Conservation (phyloP, 2,113 vertebrate species). For the Prunella fulvescens region DNA sequence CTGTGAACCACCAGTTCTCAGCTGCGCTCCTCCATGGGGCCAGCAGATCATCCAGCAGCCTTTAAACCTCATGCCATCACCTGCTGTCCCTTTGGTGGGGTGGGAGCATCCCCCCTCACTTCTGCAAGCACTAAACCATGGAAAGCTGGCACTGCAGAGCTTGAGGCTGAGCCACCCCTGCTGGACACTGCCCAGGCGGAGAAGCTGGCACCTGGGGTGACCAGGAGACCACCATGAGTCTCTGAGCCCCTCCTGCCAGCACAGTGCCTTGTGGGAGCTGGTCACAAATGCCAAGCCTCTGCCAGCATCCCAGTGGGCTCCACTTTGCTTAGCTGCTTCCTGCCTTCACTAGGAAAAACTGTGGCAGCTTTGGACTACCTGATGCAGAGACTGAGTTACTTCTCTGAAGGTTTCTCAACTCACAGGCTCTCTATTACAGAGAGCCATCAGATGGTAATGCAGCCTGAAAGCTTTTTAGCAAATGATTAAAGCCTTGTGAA, state of each 20-base stretch:
- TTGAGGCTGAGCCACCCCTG: not conserved
- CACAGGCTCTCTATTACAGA: not conserved
- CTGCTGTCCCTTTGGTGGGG: not conserved
- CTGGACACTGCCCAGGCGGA: not conserved
- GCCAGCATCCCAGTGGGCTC: not conserved
- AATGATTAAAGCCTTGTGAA: slow-evolving; percentile 12
- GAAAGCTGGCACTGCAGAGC: not conserved
- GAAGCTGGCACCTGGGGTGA: not conserved
- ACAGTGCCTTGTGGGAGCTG: not conserved
- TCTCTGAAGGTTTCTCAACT: not conserved
- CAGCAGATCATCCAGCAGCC: not conserved
- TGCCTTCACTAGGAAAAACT: not conserved
- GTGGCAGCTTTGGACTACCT: not conserved
- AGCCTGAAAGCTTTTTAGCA: slow-evolving; percentile 47
- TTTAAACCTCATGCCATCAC: rapidly evolving
- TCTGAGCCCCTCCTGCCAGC: not conserved
- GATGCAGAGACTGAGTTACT: not conserved
- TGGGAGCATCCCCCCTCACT: not conserved
- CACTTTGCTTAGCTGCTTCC: not conserved
- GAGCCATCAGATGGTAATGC: not conserved
- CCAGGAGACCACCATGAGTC: not conserved
- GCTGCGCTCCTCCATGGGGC: not conserved
- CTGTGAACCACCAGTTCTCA: not conserved
- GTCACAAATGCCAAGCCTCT: not conserved
- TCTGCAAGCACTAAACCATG: not conserved